phyloP scores from a whole-genome alignment of 2,113 vertebrate species.

The Semicossyphus pulcher region DNA sequence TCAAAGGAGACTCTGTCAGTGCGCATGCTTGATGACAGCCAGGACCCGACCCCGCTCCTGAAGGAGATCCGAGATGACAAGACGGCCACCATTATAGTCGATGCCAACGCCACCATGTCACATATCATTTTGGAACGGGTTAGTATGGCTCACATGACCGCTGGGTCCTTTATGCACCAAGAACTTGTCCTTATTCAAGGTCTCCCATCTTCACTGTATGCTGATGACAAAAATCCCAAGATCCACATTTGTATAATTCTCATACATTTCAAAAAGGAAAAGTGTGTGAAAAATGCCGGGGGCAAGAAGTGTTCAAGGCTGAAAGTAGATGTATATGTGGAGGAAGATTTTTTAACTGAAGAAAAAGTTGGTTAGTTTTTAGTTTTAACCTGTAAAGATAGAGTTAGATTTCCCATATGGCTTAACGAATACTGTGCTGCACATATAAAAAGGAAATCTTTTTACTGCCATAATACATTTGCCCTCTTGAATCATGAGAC shows the following conservation, averaged over 20 bases:
- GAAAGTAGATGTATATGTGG: slow-evolving; percentile 27
- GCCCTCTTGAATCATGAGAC: slow-evolving; percentile 10
- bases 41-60: slow-evolving; percentile 95
- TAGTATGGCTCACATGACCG: slow-evolving; percentile 47
- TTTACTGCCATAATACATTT: background rate
- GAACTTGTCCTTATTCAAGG: background rate
- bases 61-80: slow-evolving; percentile 99
- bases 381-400: slow-evolving; percentile 10
- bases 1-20: slow-evolving; percentile 98
- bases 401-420: background rate
- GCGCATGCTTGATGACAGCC: slow-evolving; percentile 96
- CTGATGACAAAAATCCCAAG: background rate
- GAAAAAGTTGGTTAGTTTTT: background rate
- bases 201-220: background rate
- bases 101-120: slow-evolving; percentile 97
- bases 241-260: slow-evolving; percentile 20
- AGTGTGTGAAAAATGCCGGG: slow-evolving; percentile 19
- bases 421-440: background rate
- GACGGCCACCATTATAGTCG: slow-evolving; percentile 96
- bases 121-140: slow-evolving; percentile 95
- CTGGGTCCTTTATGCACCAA: background rate
- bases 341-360: slow-evolving; percentile 4
- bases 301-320: slow-evolving; percentile 45
- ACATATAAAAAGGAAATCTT: slow-evolving; percentile 4
- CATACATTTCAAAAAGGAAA: slow-evolving; percentile 1